phyloP scores from a whole-genome alignment of 2,888 invertebrate species.

The Caprella mutica region DNA sequence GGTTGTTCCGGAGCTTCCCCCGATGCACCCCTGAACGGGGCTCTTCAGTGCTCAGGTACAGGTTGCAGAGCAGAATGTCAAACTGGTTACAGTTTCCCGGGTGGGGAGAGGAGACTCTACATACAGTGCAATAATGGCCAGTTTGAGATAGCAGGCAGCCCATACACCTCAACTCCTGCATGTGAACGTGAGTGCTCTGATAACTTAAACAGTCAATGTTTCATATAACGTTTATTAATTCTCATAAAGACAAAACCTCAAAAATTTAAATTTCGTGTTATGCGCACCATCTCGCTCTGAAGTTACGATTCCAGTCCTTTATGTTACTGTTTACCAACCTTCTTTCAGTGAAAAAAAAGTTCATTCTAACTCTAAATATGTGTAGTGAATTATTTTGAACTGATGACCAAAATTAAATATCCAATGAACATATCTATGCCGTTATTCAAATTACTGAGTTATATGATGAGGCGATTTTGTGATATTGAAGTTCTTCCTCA shows the following conservation, averaged over 20 bases:
- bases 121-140: conserved; percentile 45
- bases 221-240: too few relatives aligned
- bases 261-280: too few relatives aligned
- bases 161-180: conserved; percentile 47
- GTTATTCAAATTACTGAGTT: not conserved
- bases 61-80: conserved; percentile 48
- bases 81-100: conserved; percentile 47
- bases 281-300: too few relatives aligned
- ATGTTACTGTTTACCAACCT: too few relatives aligned
- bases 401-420: not conserved
- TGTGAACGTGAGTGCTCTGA: conserved; percentile 53
- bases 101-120: conserved; percentile 44
- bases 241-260: too few relatives aligned
- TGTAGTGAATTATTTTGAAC: not conserved
- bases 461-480: not conserved
- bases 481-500: too few relatives aligned
- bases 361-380: conserved; percentile 7
- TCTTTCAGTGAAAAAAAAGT: too few relatives aligned
- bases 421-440: not conserved
- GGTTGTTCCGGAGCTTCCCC: conserved; percentile 24
- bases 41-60: conserved; percentile 37
- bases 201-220: too few relatives aligned
- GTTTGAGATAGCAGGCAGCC: conserved; percentile 44
- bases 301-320: too few relatives aligned
- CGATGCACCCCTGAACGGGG: conserved; percentile 14